Base-by-base conservation (phyloP, 2,113 vertebrate genomes). In the Galbula dea region DNA sequence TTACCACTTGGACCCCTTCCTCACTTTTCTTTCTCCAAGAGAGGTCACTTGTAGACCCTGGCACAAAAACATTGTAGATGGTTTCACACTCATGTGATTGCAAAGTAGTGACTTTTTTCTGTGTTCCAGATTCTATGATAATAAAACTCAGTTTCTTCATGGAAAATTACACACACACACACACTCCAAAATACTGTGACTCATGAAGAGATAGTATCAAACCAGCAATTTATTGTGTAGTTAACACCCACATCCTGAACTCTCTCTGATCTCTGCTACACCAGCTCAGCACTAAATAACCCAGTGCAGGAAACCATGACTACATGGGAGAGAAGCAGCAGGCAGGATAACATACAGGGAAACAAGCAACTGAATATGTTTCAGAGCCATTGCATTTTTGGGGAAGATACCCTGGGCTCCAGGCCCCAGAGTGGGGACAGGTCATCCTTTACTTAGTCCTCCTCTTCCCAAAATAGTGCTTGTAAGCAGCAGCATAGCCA, bases 401-500 rank as follows among this genome's bases (percentile, higher is more conserved):
- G 51, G 71, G 62, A 93, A 67, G 36, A 89, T 87, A 81, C 83
- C 75, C 88, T 67, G 87, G 92, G 61, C 93, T 78, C 91, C 62
- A 94, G 94, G 81, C 72, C 77, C 92, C 72, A 87, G 86, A 43
- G 48, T 57, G 27, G 61, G 34, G 24, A 41, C 12, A 22, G 8
- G 30, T 22, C 36, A 45, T 32, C 52, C 57, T 73, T 97, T 86
- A 98, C 49, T 97, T 93, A 59, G 67, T 91, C 15, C 89, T 94
- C 49, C 88, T 94, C 87, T 86, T 21, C 26, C 94, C 93, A 55
- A 98, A 99, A 76, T 97, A 99, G 86, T 96, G 98, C 59, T 96
- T 98, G 87, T 98, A 99, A 93, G 99, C 99, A 57, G 97, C 94
- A 9, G 95, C 84, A 45, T 96, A 98, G 22, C 99, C 99, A 0